Evolutionary conservation across 1,140 invertebrate genomes (phyloP).

Genomic region (Phymastichus coffea): DNA sequence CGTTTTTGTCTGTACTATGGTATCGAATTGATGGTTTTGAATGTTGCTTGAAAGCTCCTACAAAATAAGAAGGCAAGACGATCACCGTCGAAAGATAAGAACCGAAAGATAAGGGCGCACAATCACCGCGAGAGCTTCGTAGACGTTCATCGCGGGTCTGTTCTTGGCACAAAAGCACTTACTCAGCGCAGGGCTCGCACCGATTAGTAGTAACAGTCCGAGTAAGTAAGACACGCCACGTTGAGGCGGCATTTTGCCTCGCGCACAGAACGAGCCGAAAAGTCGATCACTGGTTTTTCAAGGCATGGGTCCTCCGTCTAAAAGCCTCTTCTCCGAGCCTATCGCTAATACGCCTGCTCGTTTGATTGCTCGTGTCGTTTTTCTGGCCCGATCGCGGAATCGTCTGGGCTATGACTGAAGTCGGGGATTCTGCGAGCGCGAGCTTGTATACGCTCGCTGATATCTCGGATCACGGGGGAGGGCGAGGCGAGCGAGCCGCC

Average conservation of each 20-base stretch:
- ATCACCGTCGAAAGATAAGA: too few species aligned
- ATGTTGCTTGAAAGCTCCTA: too few species aligned
- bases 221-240: neutral
- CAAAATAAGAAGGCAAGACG: too few species aligned
- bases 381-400: slow-evolving; percentile 11
- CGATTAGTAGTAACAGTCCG: slow-evolving; percentile 14
- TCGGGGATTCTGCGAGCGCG: slow-evolving; percentile 17
- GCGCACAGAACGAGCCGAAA: neutral
- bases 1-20: too few species aligned
- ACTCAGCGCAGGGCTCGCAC: slow-evolving; percentile 1
- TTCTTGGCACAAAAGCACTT: too few species aligned
- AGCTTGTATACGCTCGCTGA: slow-evolving; percentile 24
- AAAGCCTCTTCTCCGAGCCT: neutral
- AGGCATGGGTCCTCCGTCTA: too few species aligned
- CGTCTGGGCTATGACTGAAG: slow-evolving; percentile 23
- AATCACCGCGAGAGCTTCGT: too few species aligned
- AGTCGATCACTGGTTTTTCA: too few species aligned
- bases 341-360: neutral
- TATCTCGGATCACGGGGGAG: too few species aligned
- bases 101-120: neutral
- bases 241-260: slow-evolving; percentile 11
- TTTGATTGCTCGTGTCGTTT: neutral
- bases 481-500: slow-evolving; percentile 5
- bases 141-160: too few species aligned
- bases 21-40: too few species aligned